Percentiles rank a stretch among this genome's conserved stretches.
These are phyloP conservation scores for Microtus ochrogaster DNA, from an alignment of 2,113 vertebrate genomes.

Conservation along the genomic window DNA sequence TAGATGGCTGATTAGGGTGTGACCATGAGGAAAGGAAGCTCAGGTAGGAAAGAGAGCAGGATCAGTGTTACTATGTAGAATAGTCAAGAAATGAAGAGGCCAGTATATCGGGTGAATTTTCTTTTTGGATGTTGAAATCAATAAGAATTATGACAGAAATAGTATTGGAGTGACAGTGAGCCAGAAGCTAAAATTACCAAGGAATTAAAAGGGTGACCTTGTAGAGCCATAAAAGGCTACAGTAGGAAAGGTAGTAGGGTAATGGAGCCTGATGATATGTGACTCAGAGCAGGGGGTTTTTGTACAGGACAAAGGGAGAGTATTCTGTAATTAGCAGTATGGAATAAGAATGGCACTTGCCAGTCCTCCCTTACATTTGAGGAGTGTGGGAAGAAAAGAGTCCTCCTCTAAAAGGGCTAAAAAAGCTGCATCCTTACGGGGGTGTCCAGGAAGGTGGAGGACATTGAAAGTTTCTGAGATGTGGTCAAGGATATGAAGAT, in stretches of 20 bases:
- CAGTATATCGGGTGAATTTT: conserved; percentile 39
- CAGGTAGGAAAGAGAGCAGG: not conserved
- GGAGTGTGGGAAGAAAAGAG: not conserved
- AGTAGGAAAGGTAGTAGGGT: not conserved
- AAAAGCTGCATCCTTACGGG: not conserved
- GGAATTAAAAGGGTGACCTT: conserved; percentile 39
- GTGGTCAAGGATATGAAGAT: not conserved
- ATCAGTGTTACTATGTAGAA: not conserved
- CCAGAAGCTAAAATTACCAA: conserved; percentile 52
- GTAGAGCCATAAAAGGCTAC: not conserved
- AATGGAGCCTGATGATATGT: not conserved
- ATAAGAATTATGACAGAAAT: conserved; percentile 42
- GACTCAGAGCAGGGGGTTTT: conserved; percentile 37
- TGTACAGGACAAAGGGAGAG: not conserved
- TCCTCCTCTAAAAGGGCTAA: not conserved
- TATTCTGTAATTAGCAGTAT: not conserved
- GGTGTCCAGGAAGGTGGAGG: not conserved
- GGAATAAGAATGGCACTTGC: not conserved
- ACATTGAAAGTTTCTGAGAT: conserved; percentile 20
- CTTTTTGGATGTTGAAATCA: conserved; percentile 62
- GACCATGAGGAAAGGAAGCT: not conserved
- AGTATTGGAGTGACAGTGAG: conserved; percentile 30
- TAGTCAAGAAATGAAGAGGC: conserved; percentile 27
- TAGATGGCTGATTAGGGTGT: conserved; percentile 9
- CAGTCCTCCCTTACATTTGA: not conserved